Evolutionary conservation across 2,797 vertebrate species (phyloP).

Genomic region (Sciaenops ocellatus): DNA sequence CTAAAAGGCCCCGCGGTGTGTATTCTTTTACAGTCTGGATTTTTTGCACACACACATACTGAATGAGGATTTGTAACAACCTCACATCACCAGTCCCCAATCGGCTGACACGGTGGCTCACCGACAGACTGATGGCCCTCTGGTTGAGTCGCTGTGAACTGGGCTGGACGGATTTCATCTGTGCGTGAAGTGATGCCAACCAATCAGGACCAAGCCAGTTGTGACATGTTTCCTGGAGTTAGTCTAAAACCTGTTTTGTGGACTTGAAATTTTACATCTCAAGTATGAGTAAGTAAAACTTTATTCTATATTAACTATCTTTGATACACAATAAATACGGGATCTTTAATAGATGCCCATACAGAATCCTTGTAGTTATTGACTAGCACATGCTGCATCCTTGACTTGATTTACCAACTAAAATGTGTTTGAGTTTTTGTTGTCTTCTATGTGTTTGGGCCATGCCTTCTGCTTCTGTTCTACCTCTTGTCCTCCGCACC

Average conservation of each 20-base stretch:
- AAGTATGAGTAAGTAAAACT: not conserved
- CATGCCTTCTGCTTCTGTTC: not conserved
- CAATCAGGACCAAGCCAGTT: not conserved
- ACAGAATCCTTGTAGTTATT: not conserved
- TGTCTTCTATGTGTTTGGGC: not conserved
- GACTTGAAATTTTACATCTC: not conserved
- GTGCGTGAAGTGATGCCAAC: not conserved
- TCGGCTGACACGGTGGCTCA: not conserved
- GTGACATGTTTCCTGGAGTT: not conserved
- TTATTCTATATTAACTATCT: not conserved
- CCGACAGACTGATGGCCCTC: not conserved
- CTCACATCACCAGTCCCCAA: not conserved
- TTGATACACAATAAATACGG: not conserved
- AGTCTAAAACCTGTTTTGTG: not conserved
- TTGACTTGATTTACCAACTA: not conserved
- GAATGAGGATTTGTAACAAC: not conserved
- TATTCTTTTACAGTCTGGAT: not conserved
- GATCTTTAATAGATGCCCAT: not conserved
- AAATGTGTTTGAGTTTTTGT: not conserved
- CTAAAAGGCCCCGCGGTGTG: not conserved
- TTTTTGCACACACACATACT: not conserved
- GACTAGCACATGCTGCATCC: not conserved
- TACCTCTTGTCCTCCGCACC: conserved; percentile 6
- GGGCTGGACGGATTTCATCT: not conserved
- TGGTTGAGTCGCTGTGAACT: not conserved